A percentile compares a stretch with the other conserved stretches of the same genome.
Evolutionary conservation across 2,888 invertebrate species (phyloP).

Genomic region (Plagiodera versicolora): DNA sequence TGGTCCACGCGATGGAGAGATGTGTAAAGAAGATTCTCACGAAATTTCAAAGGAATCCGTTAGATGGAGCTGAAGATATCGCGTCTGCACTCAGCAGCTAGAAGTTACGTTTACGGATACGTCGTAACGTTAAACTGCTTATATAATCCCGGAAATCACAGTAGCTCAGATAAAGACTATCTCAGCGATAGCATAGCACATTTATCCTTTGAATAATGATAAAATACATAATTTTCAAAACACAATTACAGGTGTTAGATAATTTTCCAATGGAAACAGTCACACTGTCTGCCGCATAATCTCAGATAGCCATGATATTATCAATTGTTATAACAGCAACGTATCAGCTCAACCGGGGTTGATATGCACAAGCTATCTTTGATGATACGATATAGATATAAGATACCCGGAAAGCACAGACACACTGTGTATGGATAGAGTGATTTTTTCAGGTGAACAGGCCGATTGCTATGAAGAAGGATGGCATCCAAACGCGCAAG

Average conservation of each 20-base stretch:
- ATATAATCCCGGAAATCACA: neutral
- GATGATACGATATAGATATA: constrained; percentile 40
- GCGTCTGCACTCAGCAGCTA: no score
- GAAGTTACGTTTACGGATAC: no score
- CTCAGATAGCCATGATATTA: constrained; percentile 47
- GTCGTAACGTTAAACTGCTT: neutral
- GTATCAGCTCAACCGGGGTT: constrained; percentile 45
- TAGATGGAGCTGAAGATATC: no score
- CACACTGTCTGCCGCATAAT: constrained; percentile 53
- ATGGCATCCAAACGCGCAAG: constrained; percentile 96
- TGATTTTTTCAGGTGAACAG: constrained; percentile 75
- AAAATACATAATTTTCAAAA: constrained; percentile 22
- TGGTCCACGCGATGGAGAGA: no score
- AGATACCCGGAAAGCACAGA: constrained; percentile 36
- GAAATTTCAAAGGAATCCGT: no score
- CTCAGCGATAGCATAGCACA: constrained; percentile 18
- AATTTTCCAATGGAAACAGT: constrained; percentile 30
- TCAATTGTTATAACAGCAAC: constrained; percentile 37
- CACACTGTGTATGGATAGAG: constrained; percentile 13
- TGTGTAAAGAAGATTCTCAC: no score
- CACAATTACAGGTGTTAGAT: constrained; percentile 26
- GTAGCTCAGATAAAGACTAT: constrained; percentile 17
- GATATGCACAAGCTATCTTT: constrained; percentile 40
- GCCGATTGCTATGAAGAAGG: constrained; percentile 97
- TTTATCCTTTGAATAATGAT: constrained; percentile 21